Percentiles rank a stretch among this genome's conserved stretches.
Conservation (phyloP, 2,113 vertebrate species). For the Cyprinodon tularosa region DNA sequence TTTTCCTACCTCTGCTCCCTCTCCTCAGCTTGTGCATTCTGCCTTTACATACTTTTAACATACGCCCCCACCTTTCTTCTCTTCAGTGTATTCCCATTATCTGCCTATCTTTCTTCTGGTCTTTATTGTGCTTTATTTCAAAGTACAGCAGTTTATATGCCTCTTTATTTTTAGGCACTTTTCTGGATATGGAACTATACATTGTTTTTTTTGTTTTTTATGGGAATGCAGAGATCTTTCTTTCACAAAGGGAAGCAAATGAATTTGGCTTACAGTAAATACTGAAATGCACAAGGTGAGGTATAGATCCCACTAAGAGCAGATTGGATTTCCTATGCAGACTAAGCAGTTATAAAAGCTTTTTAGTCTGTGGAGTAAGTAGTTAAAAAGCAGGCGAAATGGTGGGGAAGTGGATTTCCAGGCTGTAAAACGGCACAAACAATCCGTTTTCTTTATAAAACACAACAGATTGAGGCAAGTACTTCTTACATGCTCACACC, state of each 20-base stretch:
- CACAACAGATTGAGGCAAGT: background rate
- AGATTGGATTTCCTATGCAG: background rate
- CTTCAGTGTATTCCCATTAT: background rate
- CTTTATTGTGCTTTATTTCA: background rate
- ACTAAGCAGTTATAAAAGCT: background rate
- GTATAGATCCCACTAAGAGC: background rate
- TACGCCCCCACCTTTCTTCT: constrained; percentile 7
- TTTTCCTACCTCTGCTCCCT: constrained; percentile 32
- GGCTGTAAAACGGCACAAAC: background rate
- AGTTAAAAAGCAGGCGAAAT: background rate
- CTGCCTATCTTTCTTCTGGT: background rate
- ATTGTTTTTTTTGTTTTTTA: background rate
- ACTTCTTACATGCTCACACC: background rate
- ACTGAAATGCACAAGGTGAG: background rate
- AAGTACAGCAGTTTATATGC: background rate
- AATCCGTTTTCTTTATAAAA: background rate
- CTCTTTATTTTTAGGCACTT: background rate
- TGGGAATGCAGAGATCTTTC: background rate
- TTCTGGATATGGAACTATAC: background rate
- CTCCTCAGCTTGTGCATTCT: constrained; percentile 21
- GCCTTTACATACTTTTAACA: constrained; percentile 19
- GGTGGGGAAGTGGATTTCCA: background rate
- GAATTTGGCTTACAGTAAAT: background rate
- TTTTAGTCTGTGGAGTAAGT: background rate
- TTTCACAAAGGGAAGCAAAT: background rate